These are phyloP conservation scores for Steromphala cineraria DNA, from an alignment of 2,888 invertebrate species.

Conservation along the genomic window DNA sequence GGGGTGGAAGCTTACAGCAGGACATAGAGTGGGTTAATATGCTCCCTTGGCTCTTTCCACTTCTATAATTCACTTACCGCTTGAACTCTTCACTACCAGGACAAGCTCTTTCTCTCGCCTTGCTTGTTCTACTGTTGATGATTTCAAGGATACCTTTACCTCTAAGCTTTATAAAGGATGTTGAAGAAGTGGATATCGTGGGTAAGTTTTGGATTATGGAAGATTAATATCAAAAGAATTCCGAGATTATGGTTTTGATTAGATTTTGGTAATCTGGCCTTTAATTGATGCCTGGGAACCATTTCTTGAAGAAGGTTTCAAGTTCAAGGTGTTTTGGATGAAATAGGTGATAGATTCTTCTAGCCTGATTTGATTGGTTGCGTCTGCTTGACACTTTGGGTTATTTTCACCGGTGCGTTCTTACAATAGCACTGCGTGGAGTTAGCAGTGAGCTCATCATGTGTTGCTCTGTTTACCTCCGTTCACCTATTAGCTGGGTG, in stretches of 20 bases:
- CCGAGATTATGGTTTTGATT: neutral
- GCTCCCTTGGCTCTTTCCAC: neutral
- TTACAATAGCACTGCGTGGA: neutral
- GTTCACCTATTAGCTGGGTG: no score
- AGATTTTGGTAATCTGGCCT: neutral
- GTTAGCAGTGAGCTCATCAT: neutral
- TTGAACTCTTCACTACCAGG: neutral
- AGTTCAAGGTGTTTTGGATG: neutral
- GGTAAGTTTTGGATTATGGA: slow-evolving; percentile 27
- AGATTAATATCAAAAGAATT: neutral
- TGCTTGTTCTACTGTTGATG: neutral
- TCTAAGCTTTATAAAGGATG: slow-evolving; percentile 13
- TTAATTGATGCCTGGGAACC: neutral
- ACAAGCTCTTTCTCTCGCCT: neutral
- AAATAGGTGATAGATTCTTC: neutral
- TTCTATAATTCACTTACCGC: neutral
- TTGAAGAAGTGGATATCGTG: slow-evolving; percentile 34
- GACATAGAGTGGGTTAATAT: neutral
- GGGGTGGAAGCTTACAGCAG: neutral
- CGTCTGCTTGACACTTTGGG: neutral
- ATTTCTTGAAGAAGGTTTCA: neutral
- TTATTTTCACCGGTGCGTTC: neutral
- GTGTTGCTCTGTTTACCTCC: neutral
- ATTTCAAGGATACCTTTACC: neutral
- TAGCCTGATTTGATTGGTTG: neutral